These are phyloP conservation scores for Anthonomus grandis DNA, from an alignment of 1,140 invertebrate species.

Conservation along the genomic window DNA sequence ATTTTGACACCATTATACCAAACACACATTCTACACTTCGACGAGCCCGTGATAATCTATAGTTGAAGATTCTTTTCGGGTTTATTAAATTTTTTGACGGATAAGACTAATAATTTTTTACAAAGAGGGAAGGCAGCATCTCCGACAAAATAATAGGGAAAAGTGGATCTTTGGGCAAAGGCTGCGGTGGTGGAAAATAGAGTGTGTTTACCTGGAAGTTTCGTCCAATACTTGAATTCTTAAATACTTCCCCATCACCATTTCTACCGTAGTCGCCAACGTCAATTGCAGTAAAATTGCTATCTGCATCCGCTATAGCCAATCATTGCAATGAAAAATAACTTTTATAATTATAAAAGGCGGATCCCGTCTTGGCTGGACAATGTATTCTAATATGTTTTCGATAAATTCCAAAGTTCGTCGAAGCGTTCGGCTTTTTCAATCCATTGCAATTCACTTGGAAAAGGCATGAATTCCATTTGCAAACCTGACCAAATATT, in stretches of 20 bases:
- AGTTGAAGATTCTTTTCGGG: no score
- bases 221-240: constrained; percentile 27
- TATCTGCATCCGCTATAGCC: constrained; percentile 47
- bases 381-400: constrained; percentile 41
- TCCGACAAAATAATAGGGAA: no score
- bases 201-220: constrained; percentile 14
- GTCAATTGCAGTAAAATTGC: constrained; percentile 46
- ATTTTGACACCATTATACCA: no score
- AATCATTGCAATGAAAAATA: constrained; percentile 47
- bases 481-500: constrained; percentile 18
- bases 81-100: no score
- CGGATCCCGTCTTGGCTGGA: constrained; percentile 40
- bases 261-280: constrained; percentile 44
- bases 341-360: constrained; percentile 50
- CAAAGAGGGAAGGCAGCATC: no score
- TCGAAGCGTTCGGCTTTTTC: constrained; percentile 23
- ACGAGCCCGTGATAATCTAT: no score
- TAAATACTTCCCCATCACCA: constrained; percentile 41
- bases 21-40: no score
- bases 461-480: constrained; percentile 19
- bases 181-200: constrained; percentile 10
- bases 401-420: constrained; percentile 34
- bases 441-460: constrained; percentile 19
- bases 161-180: constrained; percentile 16
- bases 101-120: no score